phyloP scores from a whole-genome alignment of 2,888 invertebrate species.

The Nyleta sp. region DNA sequence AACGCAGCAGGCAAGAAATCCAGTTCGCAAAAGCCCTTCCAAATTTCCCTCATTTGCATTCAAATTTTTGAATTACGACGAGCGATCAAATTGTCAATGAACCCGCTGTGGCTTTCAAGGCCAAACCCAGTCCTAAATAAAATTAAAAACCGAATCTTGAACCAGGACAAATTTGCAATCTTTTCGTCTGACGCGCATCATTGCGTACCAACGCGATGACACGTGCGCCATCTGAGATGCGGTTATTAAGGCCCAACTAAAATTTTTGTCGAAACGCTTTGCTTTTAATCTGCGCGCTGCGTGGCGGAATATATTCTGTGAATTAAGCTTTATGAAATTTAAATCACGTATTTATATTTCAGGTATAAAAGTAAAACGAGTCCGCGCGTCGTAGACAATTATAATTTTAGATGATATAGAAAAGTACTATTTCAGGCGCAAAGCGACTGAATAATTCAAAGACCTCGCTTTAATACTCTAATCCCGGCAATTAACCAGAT shows the following conservation, averaged over 20 bases:
- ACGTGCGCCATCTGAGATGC: constrained; percentile 26
- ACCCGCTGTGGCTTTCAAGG: background rate
- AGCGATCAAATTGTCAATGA: background rate
- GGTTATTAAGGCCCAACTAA: constrained; percentile 8
- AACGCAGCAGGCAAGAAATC: constrained; percentile 43
- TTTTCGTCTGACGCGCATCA: background rate
- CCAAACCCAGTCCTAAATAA: no score
- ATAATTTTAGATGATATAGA: constrained; percentile 29
- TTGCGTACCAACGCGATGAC: background rate
- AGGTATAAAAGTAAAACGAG: background rate
- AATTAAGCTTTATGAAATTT: constrained; percentile 38
- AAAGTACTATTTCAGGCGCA: background rate
- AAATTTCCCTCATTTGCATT: constrained; percentile 34
- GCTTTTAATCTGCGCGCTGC: constrained; percentile 6
- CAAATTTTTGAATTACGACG: constrained; percentile 9
- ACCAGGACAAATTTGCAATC: no score
- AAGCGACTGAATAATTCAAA: constrained; percentile 19
- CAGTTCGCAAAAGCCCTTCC: constrained; percentile 19
- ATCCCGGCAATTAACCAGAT: constrained; percentile 28
- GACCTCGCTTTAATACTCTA: background rate
- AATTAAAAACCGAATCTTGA: no score
- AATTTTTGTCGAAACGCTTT: constrained; percentile 15
- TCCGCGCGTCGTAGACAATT: background rate
- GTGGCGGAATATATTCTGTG: constrained; percentile 10
- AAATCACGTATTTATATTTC: constrained; percentile 37